Base-by-base conservation (phyloP, 2,888 invertebrate genomes). In the Charanyca ferruginea region DNA sequence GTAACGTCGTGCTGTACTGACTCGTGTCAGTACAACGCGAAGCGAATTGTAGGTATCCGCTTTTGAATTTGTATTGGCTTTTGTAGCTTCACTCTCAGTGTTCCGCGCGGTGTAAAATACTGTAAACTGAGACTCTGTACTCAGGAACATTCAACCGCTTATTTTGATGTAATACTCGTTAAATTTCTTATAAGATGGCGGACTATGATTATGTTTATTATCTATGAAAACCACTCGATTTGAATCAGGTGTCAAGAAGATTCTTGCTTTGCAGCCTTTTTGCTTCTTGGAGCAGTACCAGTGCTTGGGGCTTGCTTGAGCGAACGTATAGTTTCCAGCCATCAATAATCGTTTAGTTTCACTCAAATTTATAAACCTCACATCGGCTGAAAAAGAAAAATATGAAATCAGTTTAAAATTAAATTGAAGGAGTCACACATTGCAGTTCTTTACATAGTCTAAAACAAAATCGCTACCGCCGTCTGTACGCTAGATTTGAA, bases 261-360 rank as follows among this genome's bases (percentile, higher is more conserved):
- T 72, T 65, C 79, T 86, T 1, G 89, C 88, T 42, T 80, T 86
- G 53, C 90, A 90, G 1, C 88, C 88, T 54, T 83, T 87, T 6
- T 28, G 23, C 44, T 74, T 84, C 44, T 83, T 80, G 0, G 89
- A 90, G 58, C 89, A 90, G 60, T 89, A 90, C 86, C 86, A 91
- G 28, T 88, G 85, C 8, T 83, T 83, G 3, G 77, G 82, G 4
- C 64, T 81, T 3, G 71, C 81, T 44, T 80, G 82, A 0, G 88
- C 79, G 45, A 90, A 91, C 0, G 90, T 90, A 41, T 81, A 90
- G 0, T 83, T 81, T 25, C 85, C 73, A 0, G 81, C 84, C 87
- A 90, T 88, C 0, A 90, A 66, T 18, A 90, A 66, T 18, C 79
- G 75, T 22, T 77, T 87, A 9, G 79, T 83, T 0, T 75, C 73